A percentile compares a stretch with the other conserved stretches of the same genome.
Conservation (phyloP, 2,113 vertebrate species). For the Leptobrachium ailaonicum region DNA sequence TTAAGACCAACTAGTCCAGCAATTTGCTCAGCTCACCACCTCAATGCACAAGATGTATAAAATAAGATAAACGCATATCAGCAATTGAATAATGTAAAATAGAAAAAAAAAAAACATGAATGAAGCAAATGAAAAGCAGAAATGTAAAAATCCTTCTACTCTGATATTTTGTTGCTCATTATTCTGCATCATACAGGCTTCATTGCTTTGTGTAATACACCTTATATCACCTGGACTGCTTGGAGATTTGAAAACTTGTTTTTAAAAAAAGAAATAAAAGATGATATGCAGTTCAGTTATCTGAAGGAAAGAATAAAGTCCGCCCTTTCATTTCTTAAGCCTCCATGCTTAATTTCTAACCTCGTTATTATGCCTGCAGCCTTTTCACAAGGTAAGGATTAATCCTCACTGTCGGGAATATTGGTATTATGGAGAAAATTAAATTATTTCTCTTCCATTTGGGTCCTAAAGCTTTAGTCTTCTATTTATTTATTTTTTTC, state of each 20-base stretch:
- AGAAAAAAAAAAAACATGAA: too few relatives aligned
- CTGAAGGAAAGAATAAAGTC: neutral
- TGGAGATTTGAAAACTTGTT: neutral
- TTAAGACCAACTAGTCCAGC: too few relatives aligned
- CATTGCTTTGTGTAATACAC: conserved; percentile 3
- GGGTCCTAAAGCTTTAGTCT: neutral
- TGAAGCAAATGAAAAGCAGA: too few relatives aligned
- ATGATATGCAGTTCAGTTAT: neutral
- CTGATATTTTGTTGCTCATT: neutral
- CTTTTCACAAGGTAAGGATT: conserved; percentile 21
- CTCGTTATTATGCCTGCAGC: conserved; percentile 22
- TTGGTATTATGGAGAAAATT: conserved; percentile 12
- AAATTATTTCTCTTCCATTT: conserved; percentile 28
- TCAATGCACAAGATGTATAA: too few relatives aligned
- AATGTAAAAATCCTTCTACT: neutral
- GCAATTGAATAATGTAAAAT: too few relatives aligned
- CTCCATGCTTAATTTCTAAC: conserved; percentile 27
- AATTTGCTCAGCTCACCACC: too few relatives aligned
- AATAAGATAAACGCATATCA: too few relatives aligned
- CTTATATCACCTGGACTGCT: neutral
- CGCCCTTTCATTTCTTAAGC: conserved; percentile 20
- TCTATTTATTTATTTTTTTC: neutral
- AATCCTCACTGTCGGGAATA: conserved; percentile 30
- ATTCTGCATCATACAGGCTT: neutral
- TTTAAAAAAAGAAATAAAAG: conserved; percentile 18